phyloP scores from a whole-genome alignment of 2,888 invertebrate genomes.

The Resseliella maxima region DNA sequence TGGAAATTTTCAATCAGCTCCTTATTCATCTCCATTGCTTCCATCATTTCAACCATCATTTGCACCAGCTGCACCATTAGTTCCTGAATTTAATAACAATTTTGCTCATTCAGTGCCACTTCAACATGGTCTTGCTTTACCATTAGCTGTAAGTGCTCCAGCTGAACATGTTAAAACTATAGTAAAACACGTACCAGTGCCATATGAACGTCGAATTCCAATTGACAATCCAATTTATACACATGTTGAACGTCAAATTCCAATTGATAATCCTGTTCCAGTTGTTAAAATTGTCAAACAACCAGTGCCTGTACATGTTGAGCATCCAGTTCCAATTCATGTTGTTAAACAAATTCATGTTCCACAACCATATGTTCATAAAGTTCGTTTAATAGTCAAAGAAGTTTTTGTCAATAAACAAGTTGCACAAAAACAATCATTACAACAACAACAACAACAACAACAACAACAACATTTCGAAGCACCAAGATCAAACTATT shows the following conservation, averaged over 20 bases:
- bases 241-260: neutral
- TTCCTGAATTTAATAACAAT: neutral
- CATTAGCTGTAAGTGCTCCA: neutral
- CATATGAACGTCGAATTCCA: neutral
- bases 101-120: neutral
- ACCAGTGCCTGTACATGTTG: neutral
- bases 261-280: neutral
- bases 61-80: neutral
- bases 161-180: neutral
- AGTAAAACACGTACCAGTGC: neutral
- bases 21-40: neutral
- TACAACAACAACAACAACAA: neutral
- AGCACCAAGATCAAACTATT: neutral
- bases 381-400: neutral
- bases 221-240: conserved; percentile 4
- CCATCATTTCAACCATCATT: neutral
- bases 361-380: neutral
- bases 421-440: neutral
- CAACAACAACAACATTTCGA: neutral
- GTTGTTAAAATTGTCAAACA: neutral
- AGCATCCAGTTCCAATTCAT: neutral
- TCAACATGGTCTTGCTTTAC: neutral
- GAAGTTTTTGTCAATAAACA: neutral
- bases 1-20: neutral
- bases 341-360: neutral